Base-by-base conservation (phyloP, 1,140 invertebrate genomes). In the Neodiprion fabricii region DNA sequence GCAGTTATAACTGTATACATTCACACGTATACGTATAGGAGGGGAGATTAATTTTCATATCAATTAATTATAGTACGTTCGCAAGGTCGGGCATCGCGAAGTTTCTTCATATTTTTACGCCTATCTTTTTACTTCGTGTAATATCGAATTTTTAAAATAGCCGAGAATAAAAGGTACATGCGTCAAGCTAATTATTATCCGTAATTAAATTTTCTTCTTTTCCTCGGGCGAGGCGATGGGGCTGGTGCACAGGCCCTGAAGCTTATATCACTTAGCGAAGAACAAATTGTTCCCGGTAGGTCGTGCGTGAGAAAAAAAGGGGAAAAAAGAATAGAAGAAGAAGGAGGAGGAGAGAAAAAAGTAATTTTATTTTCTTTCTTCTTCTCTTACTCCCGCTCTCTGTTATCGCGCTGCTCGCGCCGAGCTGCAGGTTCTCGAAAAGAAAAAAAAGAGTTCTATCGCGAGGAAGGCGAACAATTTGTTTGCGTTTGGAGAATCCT, bases 211-310 rank as follows among this genome's bases (percentile, higher is more conserved):
- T 61, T 61, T 61, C 53, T 61, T 17, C 7, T 61, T 61, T 61
- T 61, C 53, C 53, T 14, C 53, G 11, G n/a, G 53, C 11, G 11
- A 17, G 28, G 28, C 5, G 28, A 40, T 40, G 5, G 28, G 28
- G 28, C 28, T 40, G 28, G 28, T 40, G 28, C 28, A 61, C 10
- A 61, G 53, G 3, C 53, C 53, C 53, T 14, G n/a, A 17, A 61
- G 53, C 53, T 61, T 61, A 61, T 61, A 61, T 61, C 53, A 61
- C 53, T 61, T 61, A 61, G 53, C 53, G n/a, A 61, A 61, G 53
- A 61, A 61, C n/a, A 61, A 61, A 61, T 61, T 61, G 53, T 61
- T 61, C 53, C 53, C 7, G 53, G 53, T 17, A 61, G 53, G n/a
- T 61, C 11, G n/a, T 61, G 53, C 11, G 11, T 12, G 53, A 40